Base-by-base conservation (phyloP, 2,888 invertebrate species). In the Andrena bicolor region DNA sequence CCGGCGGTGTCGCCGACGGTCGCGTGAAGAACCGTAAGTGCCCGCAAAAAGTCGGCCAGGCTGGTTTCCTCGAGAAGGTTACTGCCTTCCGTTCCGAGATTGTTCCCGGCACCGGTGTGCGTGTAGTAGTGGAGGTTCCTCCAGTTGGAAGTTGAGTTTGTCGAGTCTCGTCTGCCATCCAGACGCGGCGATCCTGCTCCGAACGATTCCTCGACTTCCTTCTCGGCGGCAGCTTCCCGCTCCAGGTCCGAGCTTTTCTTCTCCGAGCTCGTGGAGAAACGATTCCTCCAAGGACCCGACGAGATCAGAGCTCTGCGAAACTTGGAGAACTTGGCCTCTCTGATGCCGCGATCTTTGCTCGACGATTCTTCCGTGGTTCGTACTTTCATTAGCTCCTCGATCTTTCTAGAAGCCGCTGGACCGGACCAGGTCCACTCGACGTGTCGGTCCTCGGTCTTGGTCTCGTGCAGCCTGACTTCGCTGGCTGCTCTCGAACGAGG, bases 41-140 rank as follows among this genome's bases (percentile, higher is more conserved):
- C 97, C 75, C 97, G 95, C 32, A 98, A 95, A 72, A 98, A 95
- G 94, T 98, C 97, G 0, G 97, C 98, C 16, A 98, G 95, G 28
- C 97, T 97, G 0, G 98, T 98, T 89, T 97, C 96, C 93, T 98
- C 98, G 74, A 98, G 94, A 13, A 97, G 95, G 89, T 95, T 95
- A 20, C 95, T 95, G 6, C 95, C 95, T 95, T 95, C 20, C 95
- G 95, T 95, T 88, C 95, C 95, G n/a, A 16, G 89, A 82, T 3
- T 87, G 77, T 48, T 88, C 65, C 77, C 84, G 0, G 87, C 88
- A 1, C 91, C 91, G 0, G 92, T 91, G 65, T 93, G 92, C 32
- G 93, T 93, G 49, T 91, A 89, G 35, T 94, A 93, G 26, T 86
- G 8, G 41, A 5, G 41, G 8, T 56, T 72, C 4, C 30, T 63